Percentiles rank a stretch among this genome's conserved stretches.
phyloP scores from a whole-genome alignment of 1,140 invertebrate species.

The Plectrocnemia conspersa region DNA sequence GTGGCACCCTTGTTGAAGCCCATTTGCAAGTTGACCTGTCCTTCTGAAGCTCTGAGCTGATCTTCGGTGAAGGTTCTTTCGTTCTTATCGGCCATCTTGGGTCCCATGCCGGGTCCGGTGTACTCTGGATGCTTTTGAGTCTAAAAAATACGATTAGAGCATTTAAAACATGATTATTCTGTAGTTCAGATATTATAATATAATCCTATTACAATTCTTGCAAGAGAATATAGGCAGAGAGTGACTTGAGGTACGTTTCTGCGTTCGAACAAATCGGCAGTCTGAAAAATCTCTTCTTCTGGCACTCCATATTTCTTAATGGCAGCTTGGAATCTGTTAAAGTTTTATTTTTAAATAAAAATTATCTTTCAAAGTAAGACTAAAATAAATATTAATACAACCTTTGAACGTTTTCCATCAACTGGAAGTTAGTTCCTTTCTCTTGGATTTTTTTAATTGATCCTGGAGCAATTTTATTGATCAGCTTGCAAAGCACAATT shows the following conservation, averaged over 20 bases:
- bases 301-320: constrained; percentile 91
- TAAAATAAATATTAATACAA: background rate
- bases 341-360: constrained; percentile 10
- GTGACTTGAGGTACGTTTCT: constrained; percentile 96
- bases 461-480: constrained; percentile 92
- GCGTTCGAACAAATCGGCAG: constrained; percentile 93
- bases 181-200: too few relatives aligned
- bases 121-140: constrained; percentile 94
- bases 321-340: constrained; percentile 81
- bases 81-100: constrained; percentile 93
- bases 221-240: constrained; percentile 81
- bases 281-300: constrained; percentile 97
- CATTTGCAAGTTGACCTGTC: constrained; percentile 91
- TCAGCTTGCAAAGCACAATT: constrained; percentile 86
- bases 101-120: constrained; percentile 81
- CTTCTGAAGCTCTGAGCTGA: constrained; percentile 85
- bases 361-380: background rate
- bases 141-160: constrained; percentile 39
- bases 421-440: constrained; percentile 93
- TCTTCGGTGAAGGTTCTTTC: constrained; percentile 92
- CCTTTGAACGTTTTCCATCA: constrained; percentile 98
- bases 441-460: constrained; percentile 94
- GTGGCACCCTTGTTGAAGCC: constrained; percentile 92
- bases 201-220: constrained; percentile 79
- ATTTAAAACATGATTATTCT: background rate